phyloP scores from a whole-genome alignment of 2,113 vertebrate genomes.

The Miniopterus natalensis region DNA sequence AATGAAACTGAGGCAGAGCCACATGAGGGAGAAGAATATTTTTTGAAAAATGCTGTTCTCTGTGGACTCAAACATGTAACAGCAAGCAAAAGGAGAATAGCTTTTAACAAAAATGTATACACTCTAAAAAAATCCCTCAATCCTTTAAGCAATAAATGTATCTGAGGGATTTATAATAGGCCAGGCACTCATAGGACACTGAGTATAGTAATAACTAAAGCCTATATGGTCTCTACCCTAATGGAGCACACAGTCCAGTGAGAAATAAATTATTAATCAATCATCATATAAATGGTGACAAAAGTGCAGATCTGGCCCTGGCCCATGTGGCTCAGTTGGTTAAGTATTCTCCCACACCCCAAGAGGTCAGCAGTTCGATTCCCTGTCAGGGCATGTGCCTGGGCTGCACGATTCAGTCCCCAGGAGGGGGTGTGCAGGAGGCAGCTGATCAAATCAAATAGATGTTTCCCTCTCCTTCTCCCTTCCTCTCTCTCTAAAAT shows the following conservation, averaged over 20 bases:
- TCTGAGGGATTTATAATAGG: neutral
- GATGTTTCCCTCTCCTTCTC: neutral
- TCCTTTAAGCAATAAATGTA: neutral
- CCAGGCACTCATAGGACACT: neutral
- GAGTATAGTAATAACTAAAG: neutral
- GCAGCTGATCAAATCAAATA: neutral
- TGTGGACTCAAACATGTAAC: neutral
- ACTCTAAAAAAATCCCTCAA: neutral
- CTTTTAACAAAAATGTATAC: constrained; percentile 8
- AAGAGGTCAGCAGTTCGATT: neutral
- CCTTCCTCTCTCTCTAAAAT: neutral
- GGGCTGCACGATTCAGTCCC: neutral
- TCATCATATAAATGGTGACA: neutral
- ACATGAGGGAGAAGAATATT: neutral
- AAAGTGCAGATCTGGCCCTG: neutral
- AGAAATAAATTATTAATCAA: neutral
- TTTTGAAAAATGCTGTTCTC: constrained; percentile 37
- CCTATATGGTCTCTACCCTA: neutral
- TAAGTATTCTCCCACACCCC: neutral
- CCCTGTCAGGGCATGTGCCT: neutral
- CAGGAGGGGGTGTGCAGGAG: neutral
- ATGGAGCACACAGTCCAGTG: neutral
- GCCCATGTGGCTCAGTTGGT: neutral
- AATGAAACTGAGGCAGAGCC: constrained; percentile 37
- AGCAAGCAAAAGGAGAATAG: neutral